Evolutionary conservation across 2,888 invertebrate species (phyloP).

Genomic region (Drosophila meridionalis): DNA sequence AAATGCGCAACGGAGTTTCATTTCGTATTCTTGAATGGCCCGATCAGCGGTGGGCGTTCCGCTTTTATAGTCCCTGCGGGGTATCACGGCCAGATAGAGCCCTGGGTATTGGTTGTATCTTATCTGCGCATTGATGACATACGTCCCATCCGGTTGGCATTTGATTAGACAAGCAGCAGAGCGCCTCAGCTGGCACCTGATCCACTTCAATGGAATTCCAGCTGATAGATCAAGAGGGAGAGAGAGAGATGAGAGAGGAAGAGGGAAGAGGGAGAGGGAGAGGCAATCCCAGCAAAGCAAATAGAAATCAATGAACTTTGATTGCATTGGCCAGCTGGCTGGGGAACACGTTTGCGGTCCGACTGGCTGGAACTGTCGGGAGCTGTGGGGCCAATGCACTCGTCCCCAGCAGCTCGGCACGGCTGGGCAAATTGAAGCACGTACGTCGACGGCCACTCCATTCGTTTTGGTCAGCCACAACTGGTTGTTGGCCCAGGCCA

Average conservation of each 20-base stretch:
- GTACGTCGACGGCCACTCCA: conserved; percentile 46
- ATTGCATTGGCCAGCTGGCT: conserved; percentile 21
- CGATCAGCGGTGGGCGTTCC: conserved; percentile 5
- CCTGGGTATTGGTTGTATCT: conserved; percentile 41
- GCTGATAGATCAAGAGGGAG: not conserved
- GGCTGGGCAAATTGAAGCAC: conserved; percentile 57
- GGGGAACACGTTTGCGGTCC: conserved; percentile 61
- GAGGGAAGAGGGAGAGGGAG: not conserved
- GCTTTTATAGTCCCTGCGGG: conserved; percentile 51
- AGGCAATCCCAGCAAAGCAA: conserved; percentile 11
- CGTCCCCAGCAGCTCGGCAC: conserved; percentile 9
- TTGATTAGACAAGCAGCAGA: conserved; percentile 30
- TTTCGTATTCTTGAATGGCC: conserved; percentile 19
- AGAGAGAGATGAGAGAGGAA: too few relatives aligned
- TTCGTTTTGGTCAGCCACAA: conserved; percentile 65
- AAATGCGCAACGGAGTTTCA: conserved; percentile 37
- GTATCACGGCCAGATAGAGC: not conserved
- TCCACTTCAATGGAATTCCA: conserved; percentile 14
- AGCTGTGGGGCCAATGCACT: conserved; percentile 53
- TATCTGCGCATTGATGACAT: conserved; percentile 40
- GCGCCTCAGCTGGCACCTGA: not conserved
- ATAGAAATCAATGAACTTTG: conserved; percentile 68
- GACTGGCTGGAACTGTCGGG: conserved; percentile 21
- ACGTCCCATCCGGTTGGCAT: conserved; percentile 22
- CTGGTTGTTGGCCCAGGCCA: conserved; percentile 44